Base-by-base conservation (phyloP, 2,113 vertebrate species). In the Porphyrio hochstetteri region DNA sequence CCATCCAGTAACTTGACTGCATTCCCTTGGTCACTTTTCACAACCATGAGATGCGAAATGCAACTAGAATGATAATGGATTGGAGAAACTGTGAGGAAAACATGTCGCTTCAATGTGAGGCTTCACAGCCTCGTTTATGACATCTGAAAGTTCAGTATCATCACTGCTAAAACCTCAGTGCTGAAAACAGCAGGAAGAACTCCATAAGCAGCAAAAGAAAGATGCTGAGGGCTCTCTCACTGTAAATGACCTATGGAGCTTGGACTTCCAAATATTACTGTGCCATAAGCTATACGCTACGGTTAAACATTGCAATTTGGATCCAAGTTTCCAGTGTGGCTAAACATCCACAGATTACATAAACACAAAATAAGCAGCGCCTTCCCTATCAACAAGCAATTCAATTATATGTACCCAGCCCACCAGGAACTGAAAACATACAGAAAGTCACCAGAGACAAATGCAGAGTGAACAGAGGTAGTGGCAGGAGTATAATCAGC, bases 1-100 rank as follows among this genome's bases (percentile, higher is more conserved):
- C 90, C 86, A 93, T 81, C 92, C 92, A 90, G 86, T 59, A 75
- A 83, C 88, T 94, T 28, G 38, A 28, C 92, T 60, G 90, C 69
- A 52, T 90, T 95, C 92, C 83, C 88, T 69, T 67, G 93, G 96
- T 96, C 93, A 94, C 90, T 86, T 80, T 75, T 80, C 80, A 92
- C 93, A 76, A 64, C 24, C 72, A 64, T 25, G 82, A 71, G 79
- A 88, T 44, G 68, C 0, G 0, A 92, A 93, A 92, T 2, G 11
- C 79, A 86, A 83, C 60, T 20, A 46, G 88, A 96, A 95, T 71
- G 76, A 69, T 53, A 88, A 92, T 33, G 57, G 88, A 57, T 24
- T 60, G 76, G 80, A 92, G 75, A 88, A 95, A 90, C 90, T 11
- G 63, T 7, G 16, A 93, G 60, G 86, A 88, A 78, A 95, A 88